Evolutionary conservation across 2,797 vertebrate species (phyloP).

Genomic region (Geotrypetes seraphini): DNA sequence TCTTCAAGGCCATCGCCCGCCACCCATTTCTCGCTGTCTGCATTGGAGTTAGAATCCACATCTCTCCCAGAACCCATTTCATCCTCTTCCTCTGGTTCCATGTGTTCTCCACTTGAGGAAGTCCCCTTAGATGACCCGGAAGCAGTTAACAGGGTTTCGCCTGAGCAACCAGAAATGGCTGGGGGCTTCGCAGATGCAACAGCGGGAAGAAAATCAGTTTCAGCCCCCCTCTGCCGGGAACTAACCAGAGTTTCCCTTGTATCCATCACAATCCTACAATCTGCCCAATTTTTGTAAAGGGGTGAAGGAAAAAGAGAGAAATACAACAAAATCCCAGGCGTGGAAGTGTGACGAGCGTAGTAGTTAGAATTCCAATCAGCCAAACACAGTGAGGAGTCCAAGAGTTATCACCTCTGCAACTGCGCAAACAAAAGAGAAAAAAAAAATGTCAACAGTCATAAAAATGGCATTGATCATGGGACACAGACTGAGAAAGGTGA

Average conservation of each 20-base stretch:
- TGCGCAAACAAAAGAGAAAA: constrained; percentile 27
- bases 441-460: neutral
- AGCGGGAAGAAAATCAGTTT: constrained; percentile 61
- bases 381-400: constrained; percentile 32
- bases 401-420: constrained; percentile 51
- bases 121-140: constrained; percentile 58
- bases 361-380: constrained; percentile 25
- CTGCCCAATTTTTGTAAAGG: constrained; percentile 31
- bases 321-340: constrained; percentile 25
- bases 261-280: constrained; percentile 72
- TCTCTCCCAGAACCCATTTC: constrained; percentile 69
- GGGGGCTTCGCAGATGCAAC: constrained; percentile 47
- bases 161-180: constrained; percentile 16
- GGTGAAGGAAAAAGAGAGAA: neutral
- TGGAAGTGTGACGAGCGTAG: constrained; percentile 13
- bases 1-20: constrained; percentile 69
- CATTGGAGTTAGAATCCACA: constrained; percentile 68
- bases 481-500: too few relatives aligned
- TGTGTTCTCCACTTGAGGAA: constrained; percentile 61
- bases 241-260: constrained; percentile 76
- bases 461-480: too few relatives aligned
- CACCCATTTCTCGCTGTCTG: constrained; percentile 74
- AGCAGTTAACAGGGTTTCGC: constrained; percentile 44
- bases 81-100: constrained; percentile 81
- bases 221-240: constrained; percentile 75